These are phyloP conservation scores for Acropora tenuis DNA, from an alignment of 64 coral and sea anemone species.

Conservation along the genomic window DNA sequence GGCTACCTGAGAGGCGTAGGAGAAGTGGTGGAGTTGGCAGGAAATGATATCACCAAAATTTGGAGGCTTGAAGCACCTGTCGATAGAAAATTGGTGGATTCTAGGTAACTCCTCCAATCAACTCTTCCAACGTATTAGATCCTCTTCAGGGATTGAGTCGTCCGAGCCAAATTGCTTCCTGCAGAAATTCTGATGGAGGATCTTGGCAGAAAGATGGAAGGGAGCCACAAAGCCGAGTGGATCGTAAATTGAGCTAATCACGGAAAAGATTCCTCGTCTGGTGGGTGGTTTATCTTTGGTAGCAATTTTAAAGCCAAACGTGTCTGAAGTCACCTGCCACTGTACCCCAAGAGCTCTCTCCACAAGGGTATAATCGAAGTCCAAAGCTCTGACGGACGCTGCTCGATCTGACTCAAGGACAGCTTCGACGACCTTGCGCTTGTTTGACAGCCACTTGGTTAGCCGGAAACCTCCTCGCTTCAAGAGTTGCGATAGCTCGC, in stretches of 20 bases:
- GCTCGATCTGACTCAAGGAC: constrained; percentile 28
- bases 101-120: constrained; percentile 49
- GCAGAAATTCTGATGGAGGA: constrained; percentile 47
- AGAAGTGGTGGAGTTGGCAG: constrained; percentile 3
- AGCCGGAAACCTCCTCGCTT: constrained; percentile 53
- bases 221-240: constrained; percentile 26
- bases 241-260: too few relatives aligned
- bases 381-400: constrained; percentile 15
- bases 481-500: constrained; percentile 41
- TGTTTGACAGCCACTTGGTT: constrained; percentile 62
- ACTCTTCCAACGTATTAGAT: constrained; percentile 28
- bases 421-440: constrained; percentile 35
- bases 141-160: constrained; percentile 36
- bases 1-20: not conserved
- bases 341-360: constrained; percentile 60
- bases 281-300: constrained; percentile 53
- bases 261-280: not conserved
- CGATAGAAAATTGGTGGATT: not conserved
- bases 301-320: constrained; percentile 46
- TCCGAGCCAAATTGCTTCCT: constrained; percentile 53
- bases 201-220: constrained; percentile 48
- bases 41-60: constrained; percentile 27
- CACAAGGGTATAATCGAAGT: constrained; percentile 43
- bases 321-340: constrained; percentile 49
- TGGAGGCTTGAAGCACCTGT: constrained; percentile 46